Base-by-base conservation (phyloP, 2,113 vertebrate species). In the Takifugu bimaculatus region DNA sequence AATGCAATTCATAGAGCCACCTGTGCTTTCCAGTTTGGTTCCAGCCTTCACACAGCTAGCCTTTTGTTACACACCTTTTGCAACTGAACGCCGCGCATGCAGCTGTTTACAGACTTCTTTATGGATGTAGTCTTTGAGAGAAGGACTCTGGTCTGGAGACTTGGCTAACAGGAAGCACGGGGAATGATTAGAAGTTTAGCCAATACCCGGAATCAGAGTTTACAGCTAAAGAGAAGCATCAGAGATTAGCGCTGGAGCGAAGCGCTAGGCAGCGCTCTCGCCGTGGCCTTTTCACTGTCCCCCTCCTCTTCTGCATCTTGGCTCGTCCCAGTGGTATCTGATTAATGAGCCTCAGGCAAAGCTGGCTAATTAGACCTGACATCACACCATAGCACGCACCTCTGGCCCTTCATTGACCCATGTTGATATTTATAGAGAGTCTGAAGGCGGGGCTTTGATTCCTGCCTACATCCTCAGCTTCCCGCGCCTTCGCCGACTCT, bases 341-440 rank as follows among this genome's bases (percentile, higher is more conserved):
- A 88, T 82, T 86, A 87, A 88, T 82, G 83, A 86, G 80, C 82
- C 82, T 63, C 7, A 53, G 70, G 83, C 75, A 63, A 60, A 63
- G 67, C 77, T 76, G 75, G 74, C 77, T 90, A 87, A 88, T 88
- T 90, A 85, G 73, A 89, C 76, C 67, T 70, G 85, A 87, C 85
- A 87, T 84, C 79, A 79, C 74, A 83, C 85, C 74, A 63, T 71
- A 77, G 83, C 68, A 51, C 14, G 58, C 68, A 72, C 62, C 72
- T 65, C 55, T 65, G 63, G 68, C 68, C 75, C 39, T 35, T 44
- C 62, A 50, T 43, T 71, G 66, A 65, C 70, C 68, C 51, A 47
- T 50, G 62, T n/a, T 11, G 39, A 71, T 74, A 68, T 75, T 72
- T 51, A 60, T 15, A 45, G 54, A 65, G 50, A 59, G 32, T 26